Base-by-base conservation (phyloP, 2,797 vertebrate genomes). In the Chromobotia macracanthus region DNA sequence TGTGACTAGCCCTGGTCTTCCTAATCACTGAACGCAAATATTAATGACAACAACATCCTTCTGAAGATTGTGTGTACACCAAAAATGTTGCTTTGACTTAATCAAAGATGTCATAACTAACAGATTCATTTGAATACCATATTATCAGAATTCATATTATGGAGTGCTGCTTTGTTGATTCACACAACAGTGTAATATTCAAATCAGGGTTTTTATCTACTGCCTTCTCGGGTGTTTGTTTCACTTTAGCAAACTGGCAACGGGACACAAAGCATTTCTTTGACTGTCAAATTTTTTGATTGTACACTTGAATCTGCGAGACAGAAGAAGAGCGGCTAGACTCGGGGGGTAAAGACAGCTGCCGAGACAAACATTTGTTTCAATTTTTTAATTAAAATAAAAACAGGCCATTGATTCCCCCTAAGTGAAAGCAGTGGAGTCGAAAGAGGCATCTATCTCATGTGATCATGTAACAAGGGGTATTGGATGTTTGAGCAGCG, bases 381-480 rank as follows among this genome's bases (percentile, higher is more conserved):
- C 4, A 80, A 55, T 81, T 83, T 81, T 79, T 82, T 84, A 76
- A 86, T 86, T 88, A 84, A 86, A 85, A 87, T 85, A 64, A 84
- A 87, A 87, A 86, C 73, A 88, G 78, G 71, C 79, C 82, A 86
- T 86, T 78, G 85, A 87, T 86, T 84, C 80, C 75, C 72, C 25
- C 10, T 65, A 81, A 61, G 77, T 68, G 68, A 72, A 72, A 78
- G 60, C 78, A 68, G 71, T 65, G 80, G 35, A 31, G 48, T 66
- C 53, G 70, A 18, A 80, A 71, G 72, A 72, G 16, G 63, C 80
- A 80, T 78, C 77, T 73, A 65, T 86, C 74, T 81, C 77, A 21
- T 80, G 78, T 56, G 80, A 83, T 71, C 56, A 61, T 53, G 46
- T 58, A 72, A 82, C 66, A 81, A 84, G 75, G 72, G 53, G 70